Percentiles rank a stretch among this genome's conserved stretches.
phyloP scores from a whole-genome alignment of 2,797 vertebrate genomes.

The Darevskia nairensis region DNA sequence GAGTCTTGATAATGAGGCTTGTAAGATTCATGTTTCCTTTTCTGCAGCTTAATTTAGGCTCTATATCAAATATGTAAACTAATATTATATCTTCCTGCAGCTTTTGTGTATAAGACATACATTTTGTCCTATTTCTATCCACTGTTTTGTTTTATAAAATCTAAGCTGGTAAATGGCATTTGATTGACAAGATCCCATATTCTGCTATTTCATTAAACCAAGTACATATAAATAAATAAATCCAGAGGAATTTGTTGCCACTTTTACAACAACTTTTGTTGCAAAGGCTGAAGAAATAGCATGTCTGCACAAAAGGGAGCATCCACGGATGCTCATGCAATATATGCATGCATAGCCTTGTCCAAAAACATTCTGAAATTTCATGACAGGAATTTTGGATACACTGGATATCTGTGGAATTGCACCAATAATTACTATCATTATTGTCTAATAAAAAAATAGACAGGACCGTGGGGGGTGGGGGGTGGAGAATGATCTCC shows the following conservation, averaged over 20 bases:
- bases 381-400: constrained; percentile 2
- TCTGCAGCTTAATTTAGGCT: constrained; percentile 85
- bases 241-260: not conserved
- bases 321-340: not conserved
- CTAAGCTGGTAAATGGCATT: constrained; percentile 68
- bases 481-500: constrained; percentile 55
- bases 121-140: constrained; percentile 80
- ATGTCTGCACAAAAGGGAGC: not conserved
- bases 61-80: constrained; percentile 88
- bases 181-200: constrained; percentile 60
- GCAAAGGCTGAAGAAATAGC: not conserved
- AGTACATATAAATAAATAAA: not conserved
- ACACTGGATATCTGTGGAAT: not conserved
- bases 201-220: constrained; percentile 40
- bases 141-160: constrained; percentile 74
- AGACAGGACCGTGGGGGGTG: not conserved
- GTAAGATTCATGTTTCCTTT: constrained; percentile 83
- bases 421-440: constrained; percentile 64
- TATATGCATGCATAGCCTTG: not conserved
- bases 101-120: constrained; percentile 74
- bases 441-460: constrained; percentile 64
- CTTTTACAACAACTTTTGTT: not conserved
- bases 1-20: constrained; percentile 83
- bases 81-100: constrained; percentile 77
- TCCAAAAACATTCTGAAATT: not conserved